Conservation (phyloP, 2,888 invertebrate genomes). For the Cryptus armator region DNA sequence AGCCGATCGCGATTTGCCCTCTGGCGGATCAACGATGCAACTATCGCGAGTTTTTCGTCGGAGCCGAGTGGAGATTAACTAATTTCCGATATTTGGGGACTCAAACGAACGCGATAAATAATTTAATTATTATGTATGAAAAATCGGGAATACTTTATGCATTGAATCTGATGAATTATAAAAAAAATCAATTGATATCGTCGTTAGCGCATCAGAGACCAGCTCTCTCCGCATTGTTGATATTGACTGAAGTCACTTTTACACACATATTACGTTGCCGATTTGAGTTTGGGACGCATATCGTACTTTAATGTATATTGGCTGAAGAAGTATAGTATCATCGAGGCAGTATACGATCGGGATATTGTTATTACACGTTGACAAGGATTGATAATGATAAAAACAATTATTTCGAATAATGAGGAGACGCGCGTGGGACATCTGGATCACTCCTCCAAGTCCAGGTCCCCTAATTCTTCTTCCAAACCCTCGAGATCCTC, state of each 20-base stretch:
- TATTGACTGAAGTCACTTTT: slow-evolving; percentile 18
- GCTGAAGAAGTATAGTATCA: slow-evolving; percentile 51
- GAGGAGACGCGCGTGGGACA: slow-evolving; percentile 74
- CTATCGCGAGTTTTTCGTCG: not conserved
- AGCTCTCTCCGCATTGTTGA: slow-evolving; percentile 45
- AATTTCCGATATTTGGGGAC: not conserved
- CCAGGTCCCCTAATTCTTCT: slow-evolving; percentile 93
- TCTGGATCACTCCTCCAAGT: slow-evolving; percentile 88
- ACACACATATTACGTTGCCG: slow-evolving; percentile 26
- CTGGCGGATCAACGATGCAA: not conserved
- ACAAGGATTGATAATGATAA: slow-evolving; percentile 52
- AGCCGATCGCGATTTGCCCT: not conserved
- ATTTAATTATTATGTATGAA: not conserved
- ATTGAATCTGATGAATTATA: not conserved
- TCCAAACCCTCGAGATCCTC: slow-evolving; percentile 93
- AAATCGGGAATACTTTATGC: slow-evolving; percentile 17
- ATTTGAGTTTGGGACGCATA: slow-evolving; percentile 45
- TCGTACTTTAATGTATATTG: slow-evolving; percentile 54
- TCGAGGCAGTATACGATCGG: slow-evolving; percentile 66
- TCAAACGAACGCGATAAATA: not conserved
- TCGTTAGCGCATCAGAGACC: slow-evolving; percentile 51
- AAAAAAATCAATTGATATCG: slow-evolving; percentile 8
- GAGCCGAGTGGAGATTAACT: not conserved
- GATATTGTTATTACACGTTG: slow-evolving; percentile 57
- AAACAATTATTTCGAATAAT: slow-evolving; percentile 57